phyloP scores from a whole-genome alignment of 2,113 vertebrate species.

The Gavia stellata region DNA sequence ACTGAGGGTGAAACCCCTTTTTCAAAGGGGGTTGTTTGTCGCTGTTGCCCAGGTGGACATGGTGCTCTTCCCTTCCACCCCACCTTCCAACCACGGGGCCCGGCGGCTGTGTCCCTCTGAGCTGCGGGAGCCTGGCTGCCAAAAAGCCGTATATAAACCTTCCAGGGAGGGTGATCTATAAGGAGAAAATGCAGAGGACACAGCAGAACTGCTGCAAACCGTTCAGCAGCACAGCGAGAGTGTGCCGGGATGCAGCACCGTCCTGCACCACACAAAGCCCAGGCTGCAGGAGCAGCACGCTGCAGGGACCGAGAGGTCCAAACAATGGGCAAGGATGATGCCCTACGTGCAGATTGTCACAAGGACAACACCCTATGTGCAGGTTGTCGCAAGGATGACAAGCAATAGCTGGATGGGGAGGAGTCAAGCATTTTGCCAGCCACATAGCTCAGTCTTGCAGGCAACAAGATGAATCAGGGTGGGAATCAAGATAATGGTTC shows the following conservation, averaged over 20 bases:
- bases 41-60: neutral
- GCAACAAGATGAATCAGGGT: neutral
- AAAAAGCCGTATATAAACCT: neutral
- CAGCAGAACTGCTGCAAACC: neutral
- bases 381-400: neutral
- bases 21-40: neutral
- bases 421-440: neutral
- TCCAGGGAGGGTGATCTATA: neutral
- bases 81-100: neutral
- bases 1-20: neutral
- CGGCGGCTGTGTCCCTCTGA: accelerated
- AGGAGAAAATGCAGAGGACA: neutral
- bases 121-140: neutral
- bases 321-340: neutral
- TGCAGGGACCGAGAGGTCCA: neutral
- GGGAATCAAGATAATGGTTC: neutral
- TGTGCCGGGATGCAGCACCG: accelerated
- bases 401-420: neutral
- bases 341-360: neutral
- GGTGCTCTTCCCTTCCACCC: neutral
- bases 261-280: neutral
- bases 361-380: neutral
- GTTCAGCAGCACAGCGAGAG: neutral
- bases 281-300: neutral
- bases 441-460: neutral